Evolutionary conservation across 2,888 invertebrate species (phyloP).

Genomic region (Dorcus parallelipipedus): DNA sequence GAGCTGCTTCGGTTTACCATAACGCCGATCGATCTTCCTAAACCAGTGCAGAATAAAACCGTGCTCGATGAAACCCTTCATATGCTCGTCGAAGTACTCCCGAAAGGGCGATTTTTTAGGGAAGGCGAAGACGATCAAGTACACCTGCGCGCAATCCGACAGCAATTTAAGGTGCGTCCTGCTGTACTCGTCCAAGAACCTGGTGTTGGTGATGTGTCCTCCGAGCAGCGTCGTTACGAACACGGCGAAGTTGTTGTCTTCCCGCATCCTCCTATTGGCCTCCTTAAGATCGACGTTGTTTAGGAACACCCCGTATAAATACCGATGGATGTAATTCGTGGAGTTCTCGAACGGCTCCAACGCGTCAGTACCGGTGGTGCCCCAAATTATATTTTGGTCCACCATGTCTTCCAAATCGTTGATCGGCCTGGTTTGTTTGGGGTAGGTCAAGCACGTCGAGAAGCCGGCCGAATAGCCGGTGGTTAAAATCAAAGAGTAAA

Average conservation of each 20-base stretch:
- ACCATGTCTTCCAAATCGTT: constrained; percentile 24
- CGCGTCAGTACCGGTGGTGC: background rate
- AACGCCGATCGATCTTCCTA: background rate
- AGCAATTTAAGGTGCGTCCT: constrained; percentile 23
- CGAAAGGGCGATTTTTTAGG: constrained; percentile 29
- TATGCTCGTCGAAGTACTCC: constrained; percentile 18
- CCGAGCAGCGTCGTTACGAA: constrained; percentile 23
- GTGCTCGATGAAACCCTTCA: constrained; percentile 23
- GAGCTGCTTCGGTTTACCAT: background rate
- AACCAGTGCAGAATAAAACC: constrained; percentile 26
- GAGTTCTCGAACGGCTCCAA: background rate
- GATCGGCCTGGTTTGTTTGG: constrained; percentile 11
- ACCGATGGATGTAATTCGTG: background rate
- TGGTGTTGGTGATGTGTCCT: constrained; percentile 28
- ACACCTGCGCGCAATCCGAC: constrained; percentile 25
- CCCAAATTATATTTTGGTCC: constrained; percentile 19
- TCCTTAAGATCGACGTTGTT: background rate
- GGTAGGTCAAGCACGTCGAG: constrained; percentile 21
- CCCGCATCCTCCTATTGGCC: background rate
- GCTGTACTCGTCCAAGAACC: constrained; percentile 21
- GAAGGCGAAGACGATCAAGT: constrained; percentile 27
- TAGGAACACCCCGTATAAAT: background rate
- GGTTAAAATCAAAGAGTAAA: constrained; percentile 15
- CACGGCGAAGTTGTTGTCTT: constrained; percentile 15
- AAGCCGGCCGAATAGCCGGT: constrained; percentile 25